Percentiles rank a stretch among this genome's conserved stretches.
These are phyloP conservation scores for Protonibea diacanthus DNA, from an alignment of 2,797 vertebrate species.

Conservation along the genomic window DNA sequence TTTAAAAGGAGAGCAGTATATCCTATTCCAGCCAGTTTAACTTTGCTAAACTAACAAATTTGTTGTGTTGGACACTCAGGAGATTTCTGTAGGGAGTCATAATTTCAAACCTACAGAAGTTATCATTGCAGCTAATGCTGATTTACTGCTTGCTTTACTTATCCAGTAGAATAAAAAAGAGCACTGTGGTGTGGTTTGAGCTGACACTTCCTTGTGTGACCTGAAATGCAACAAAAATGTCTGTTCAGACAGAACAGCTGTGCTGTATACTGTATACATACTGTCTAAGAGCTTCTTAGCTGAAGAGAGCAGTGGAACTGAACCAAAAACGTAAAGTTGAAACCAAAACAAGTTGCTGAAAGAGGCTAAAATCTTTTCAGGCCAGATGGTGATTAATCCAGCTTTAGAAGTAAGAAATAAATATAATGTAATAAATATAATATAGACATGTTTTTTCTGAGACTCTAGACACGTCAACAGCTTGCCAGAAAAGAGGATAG, in stretches of 20 bases:
- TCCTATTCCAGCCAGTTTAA: not conserved
- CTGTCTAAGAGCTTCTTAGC: not conserved
- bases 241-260: not conserved
- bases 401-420: slow-evolving; percentile 8
- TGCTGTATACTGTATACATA: no score
- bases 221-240: not conserved
- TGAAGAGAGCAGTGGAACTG: not conserved
- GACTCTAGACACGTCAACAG: not conserved
- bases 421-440: not conserved
- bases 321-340: not conserved
- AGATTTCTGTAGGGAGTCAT: not conserved
- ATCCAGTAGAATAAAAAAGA: not conserved
- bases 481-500: not conserved
- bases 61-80: not conserved
- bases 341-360: not conserved
- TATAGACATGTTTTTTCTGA: not conserved
- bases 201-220: not conserved
- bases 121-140: not conserved
- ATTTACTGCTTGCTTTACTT: no score
- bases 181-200: not conserved
- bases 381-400: not conserved
- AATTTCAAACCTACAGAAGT: not conserved
- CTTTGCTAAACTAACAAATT: not conserved
- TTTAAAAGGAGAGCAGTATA: not conserved
- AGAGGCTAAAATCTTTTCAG: not conserved